Conservation (phyloP, 64 coral and sea anemone species). For the Catalaphyllia jardinei region DNA sequence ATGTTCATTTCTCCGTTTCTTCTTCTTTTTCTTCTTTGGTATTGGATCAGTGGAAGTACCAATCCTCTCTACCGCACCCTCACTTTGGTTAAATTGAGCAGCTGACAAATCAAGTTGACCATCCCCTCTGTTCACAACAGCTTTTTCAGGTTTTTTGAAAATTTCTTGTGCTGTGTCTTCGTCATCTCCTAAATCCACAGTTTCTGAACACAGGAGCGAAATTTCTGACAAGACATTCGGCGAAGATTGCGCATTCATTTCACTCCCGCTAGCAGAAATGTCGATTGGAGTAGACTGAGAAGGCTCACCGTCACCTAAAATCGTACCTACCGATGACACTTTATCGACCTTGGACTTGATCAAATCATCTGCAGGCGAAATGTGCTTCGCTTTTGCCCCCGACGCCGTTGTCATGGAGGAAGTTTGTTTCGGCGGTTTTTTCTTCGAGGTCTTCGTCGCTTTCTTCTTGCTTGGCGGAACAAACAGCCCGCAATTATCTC, state of each 20-base stretch:
- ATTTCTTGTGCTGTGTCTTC: not conserved
- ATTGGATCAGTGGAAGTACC: not conserved
- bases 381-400: not conserved
- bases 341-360: not conserved
- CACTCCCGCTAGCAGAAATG: not conserved
- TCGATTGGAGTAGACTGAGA: not conserved
- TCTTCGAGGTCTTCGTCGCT: not conserved
- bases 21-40: slow-evolving; percentile 65
- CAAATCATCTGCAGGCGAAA: no score
- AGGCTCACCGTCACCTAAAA: not conserved
- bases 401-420: not conserved
- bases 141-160: not conserved
- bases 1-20: slow-evolving; percentile 62
- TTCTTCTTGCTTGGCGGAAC: slow-evolving; percentile 43
- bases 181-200: slow-evolving; percentile 48
- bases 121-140: not conserved
- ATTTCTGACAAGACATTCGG: slow-evolving; percentile 27
- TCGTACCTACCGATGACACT: not conserved
- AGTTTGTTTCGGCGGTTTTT: slow-evolving; percentile 9
- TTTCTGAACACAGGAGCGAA: slow-evolving; percentile 62
- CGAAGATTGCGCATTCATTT: not conserved
- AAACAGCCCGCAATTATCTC: not conserved
- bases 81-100: not conserved
- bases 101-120: not conserved
- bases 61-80: not conserved